phyloP scores from a whole-genome alignment of 2,113 vertebrate genomes.

The Podarcis raffonei region DNA sequence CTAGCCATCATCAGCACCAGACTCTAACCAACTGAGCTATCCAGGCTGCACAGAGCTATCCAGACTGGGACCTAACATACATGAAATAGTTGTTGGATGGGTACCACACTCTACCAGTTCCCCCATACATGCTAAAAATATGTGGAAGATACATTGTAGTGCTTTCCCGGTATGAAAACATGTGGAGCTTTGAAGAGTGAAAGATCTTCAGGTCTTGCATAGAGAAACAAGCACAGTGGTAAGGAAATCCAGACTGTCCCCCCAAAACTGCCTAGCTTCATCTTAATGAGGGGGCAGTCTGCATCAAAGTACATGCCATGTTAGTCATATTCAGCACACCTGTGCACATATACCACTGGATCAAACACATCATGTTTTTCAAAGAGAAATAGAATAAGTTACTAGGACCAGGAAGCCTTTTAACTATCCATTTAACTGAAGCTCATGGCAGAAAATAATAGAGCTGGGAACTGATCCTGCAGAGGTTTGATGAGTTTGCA shows the following conservation, averaged over 20 bases:
- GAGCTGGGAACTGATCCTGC: slow-evolving; percentile 26
- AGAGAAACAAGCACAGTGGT: not conserved
- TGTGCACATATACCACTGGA: not conserved
- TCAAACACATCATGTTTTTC: not conserved
- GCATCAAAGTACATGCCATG: not conserved
- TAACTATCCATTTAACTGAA: slow-evolving; percentile 32
- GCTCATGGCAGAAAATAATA: slow-evolving; percentile 33
- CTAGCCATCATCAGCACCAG: no score
- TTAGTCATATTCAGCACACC: not conserved
- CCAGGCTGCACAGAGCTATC: no score
- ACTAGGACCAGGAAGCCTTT: slow-evolving; percentile 5
- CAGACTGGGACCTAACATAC: not conserved
- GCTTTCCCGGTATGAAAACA: not conserved
- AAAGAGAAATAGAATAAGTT: not conserved
- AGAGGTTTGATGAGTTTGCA: slow-evolving; percentile 25
- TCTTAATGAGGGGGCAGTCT: not conserved
- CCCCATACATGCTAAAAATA: not conserved
- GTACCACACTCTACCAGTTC: not conserved
- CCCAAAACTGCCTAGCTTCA: not conserved
- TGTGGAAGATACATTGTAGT: not conserved
- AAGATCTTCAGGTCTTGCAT: not conserved
- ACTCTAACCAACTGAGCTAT: no score
- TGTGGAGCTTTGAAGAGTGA: not conserved
- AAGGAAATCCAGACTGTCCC: not conserved
- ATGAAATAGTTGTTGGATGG: not conserved